Base-by-base conservation (phyloP, 53 echinoderm and acorn worm genomes). In the Pentamera pediparva region DNA sequence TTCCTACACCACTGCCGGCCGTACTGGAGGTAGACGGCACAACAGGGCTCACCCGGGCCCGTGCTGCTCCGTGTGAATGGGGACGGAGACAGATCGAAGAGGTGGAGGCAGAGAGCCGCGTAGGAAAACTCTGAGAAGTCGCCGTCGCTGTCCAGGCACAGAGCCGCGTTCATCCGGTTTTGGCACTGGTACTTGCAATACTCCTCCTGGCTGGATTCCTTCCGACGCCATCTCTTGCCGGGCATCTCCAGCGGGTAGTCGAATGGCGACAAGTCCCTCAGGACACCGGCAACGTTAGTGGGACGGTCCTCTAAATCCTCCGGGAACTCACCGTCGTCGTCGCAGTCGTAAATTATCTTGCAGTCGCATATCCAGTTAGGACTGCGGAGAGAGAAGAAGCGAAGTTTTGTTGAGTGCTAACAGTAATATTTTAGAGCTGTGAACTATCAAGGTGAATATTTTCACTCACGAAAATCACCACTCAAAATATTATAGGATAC, bases 101-200 rank as follows among this genome's bases (percentile, higher is more conserved):
- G 39, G 20, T 64, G 37, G 21, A 38, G 17, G 25, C 65, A 64
- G 36, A 64, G 37, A 0, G 65, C 65, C 20, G 65, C 33, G 39
- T 38, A 25, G 1, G 65, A 35, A 26, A 39, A 64, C 22, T 19
- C 65, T 4, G 65, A 4, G 27, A 26, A 3, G 7, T 27, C 43
- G 3, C 64, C 64, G n/a, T 39, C 39, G n/a, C n/a, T n/a, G 15
- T 64, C 65, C 13, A 64, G 39, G 28, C 70, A 50, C 70, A 70
- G 33, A 51, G 50, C 47, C 7, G 70, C 51, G 70, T 51, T 51
- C 49, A 70, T 31, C 30, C 70, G 25, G 7, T 22, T 20, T 4
- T 15, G 5, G 21, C 70, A 70, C 35, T 51, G 33, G 18, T 22
- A 17, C 17, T 70, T 19, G 32, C 70, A 70, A 32, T 26, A 70